These are phyloP conservation scores for Gerris buenoi DNA, from an alignment of 1,140 invertebrate species.

Conservation along the genomic window DNA sequence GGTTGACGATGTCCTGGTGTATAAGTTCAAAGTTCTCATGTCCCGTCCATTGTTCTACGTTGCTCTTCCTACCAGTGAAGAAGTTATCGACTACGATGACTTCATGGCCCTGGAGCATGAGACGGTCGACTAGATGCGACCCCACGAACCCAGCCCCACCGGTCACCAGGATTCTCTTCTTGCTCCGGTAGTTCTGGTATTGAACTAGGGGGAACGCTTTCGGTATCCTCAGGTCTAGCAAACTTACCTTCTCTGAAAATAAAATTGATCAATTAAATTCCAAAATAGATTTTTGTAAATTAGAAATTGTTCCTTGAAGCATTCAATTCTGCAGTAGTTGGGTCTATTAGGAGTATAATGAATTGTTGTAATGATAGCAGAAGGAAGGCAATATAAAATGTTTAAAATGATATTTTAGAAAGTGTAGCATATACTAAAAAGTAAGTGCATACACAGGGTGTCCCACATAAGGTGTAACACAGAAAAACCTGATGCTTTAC, in stretches of 20 bases:
- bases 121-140: constrained; percentile 85
- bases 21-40: constrained; percentile 98
- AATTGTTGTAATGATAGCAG: no score
- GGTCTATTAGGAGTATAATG: no score
- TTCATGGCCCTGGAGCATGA: constrained; percentile 95
- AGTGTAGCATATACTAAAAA: no score
- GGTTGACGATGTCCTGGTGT: constrained; percentile 97
- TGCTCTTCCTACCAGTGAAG: constrained; percentile 90
- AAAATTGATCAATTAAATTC: no score
- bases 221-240: constrained; percentile 52
- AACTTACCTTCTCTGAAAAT: constrained; percentile 49
- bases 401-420: no score
- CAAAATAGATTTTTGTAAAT: no score
- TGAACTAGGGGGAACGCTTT: constrained; percentile 81
- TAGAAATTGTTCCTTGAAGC: no score
- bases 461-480: no score
- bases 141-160: constrained; percentile 99
- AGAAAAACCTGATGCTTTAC: no score
- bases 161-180: constrained; percentile 84
- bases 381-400: no score
- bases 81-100: constrained; percentile 98
- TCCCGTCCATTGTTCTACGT: constrained; percentile 97
- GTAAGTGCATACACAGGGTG: no score
- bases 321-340: no score
- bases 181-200: constrained; percentile 75